Base-by-base conservation (phyloP, 2,113 vertebrate genomes). In the Elephas maximus region DNA sequence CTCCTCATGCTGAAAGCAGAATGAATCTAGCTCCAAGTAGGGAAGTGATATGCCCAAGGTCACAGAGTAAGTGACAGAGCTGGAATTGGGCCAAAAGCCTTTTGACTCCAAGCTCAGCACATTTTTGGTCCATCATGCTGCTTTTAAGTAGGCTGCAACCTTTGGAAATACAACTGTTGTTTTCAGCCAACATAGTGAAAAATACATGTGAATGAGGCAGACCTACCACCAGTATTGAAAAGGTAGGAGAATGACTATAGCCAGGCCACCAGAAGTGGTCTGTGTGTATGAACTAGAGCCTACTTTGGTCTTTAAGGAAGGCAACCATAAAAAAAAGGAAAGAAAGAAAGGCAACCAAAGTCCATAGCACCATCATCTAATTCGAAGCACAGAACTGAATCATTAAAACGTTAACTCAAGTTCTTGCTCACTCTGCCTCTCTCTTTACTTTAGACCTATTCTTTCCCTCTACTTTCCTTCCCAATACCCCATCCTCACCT, bases 271-370 rank as follows among this genome's bases (percentile, higher is more conserved):
- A 93, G 62, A 82, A 23, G 62, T 37, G 28, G 51, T 90, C 67
- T 82, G 1, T 74, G 30, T 80, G 8, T 67, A 69, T 78, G 62
- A 48, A 37, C 41, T 71, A 3, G 65, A 78, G 30, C 84, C 37
- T 51, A 79, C 37, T 79, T 74, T 82, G 51, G 69, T 82, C 41
- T 91, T 93, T 60, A 84, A 91, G 53, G 62, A 90, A 93, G 41
- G 10, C 45, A 79, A 44, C 26, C 44, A 74, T 57, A 57, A 57
- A 12, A 57, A 3, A 57, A 57, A 57, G 15, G 53, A 17, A 57
- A 57, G 53, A 57, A 57, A 57, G 53, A 57, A 7, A 48, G 48
- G 10, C 45, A 79, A 51, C 26, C 44, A 74, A 74, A 93, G n/a
- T 80, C 24, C 65, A 60, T 8, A 89, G 30, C 33, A 30, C 20